These are phyloP conservation scores for Heliconius charithonia DNA, from an alignment of 2,888 invertebrate genomes.

Conservation along the genomic window DNA sequence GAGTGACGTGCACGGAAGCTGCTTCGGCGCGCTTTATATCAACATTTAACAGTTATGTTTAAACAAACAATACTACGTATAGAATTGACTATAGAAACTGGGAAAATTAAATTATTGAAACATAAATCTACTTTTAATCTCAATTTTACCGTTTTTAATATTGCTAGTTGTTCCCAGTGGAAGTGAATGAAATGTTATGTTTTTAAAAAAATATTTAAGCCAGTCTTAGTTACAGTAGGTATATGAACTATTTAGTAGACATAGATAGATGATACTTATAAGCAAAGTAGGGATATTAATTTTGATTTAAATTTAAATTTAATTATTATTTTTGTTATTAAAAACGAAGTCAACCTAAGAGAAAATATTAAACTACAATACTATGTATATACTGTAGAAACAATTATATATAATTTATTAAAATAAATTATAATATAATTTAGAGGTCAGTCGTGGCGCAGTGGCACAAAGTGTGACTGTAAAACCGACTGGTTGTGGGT, in stretches of 20 bases:
- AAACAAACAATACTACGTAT: slow-evolving; percentile 61
- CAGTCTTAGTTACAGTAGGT: not conserved
- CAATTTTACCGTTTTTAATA: slow-evolving; percentile 3
- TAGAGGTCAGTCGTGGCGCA: too few species aligned
- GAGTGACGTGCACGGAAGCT: slow-evolving; percentile 80
- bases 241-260: too few species aligned
- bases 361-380: not conserved
- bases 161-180: not conserved
- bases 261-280: too few species aligned
- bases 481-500: too few species aligned
- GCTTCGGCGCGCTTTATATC: slow-evolving; percentile 71
- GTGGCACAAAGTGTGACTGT: too few species aligned
- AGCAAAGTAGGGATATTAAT: not conserved
- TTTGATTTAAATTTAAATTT: too few species aligned
- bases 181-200: not conserved
- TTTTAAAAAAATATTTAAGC: not conserved
- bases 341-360: not conserved
- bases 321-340: not conserved
- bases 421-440: too few species aligned
- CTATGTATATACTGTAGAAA: too few species aligned
- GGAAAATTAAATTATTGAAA: slow-evolving; percentile 23
- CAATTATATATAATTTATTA: too few species aligned
- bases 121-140: not conserved
- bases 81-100: slow-evolving; percentile 54
- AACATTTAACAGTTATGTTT: slow-evolving; percentile 80